Conservation (phyloP, 2,113 vertebrate genomes). For the Gymnorhina tibicen region DNA sequence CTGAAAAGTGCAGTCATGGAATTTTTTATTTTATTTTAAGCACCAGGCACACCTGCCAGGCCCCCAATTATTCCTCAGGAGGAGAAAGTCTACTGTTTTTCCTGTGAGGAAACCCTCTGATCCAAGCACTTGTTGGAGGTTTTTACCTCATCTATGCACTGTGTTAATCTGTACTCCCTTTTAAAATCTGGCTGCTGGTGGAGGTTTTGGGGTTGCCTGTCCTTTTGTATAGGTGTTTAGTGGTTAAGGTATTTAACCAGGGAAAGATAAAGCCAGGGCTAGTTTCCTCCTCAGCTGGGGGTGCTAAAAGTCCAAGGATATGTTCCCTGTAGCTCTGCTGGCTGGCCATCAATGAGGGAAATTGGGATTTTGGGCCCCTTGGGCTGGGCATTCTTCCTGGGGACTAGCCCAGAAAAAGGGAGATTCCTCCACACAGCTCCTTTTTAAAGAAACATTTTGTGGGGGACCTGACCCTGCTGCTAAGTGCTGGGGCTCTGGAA, state of each 20-base stretch:
- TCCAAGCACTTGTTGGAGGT: slow-evolving; percentile 44
- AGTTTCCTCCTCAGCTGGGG: neutral
- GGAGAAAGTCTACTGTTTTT: slow-evolving; percentile 64
- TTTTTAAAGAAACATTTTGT: neutral
- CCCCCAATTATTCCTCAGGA: slow-evolving; percentile 64
- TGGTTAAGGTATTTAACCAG: neutral
- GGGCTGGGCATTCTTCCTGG: neutral
- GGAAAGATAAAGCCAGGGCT: neutral
- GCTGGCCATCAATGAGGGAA: neutral
- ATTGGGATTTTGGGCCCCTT: neutral
- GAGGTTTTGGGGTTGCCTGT: neutral
- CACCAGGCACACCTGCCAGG: slow-evolving; percentile 64
- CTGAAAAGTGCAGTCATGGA: slow-evolving; percentile 48
- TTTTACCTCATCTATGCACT: slow-evolving; percentile 12
- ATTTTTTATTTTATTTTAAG: slow-evolving; percentile 67
- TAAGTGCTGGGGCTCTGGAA: neutral
- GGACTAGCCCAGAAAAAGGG: neutral
- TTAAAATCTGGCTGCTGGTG: neutral
- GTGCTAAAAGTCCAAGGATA: neutral
- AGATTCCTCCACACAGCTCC: neutral
- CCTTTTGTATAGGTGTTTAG: slow-evolving; percentile 2
- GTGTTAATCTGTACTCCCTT: slow-evolving; percentile 37
- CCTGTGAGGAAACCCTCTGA: slow-evolving; percentile 64
- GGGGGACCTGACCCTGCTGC: neutral
- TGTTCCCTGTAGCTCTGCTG: neutral